Percentiles rank a stretch among this genome's conserved stretches.
Evolutionary conservation across 1,140 invertebrate genomes (phyloP).

Genomic region (Cherax destructor): DNA sequence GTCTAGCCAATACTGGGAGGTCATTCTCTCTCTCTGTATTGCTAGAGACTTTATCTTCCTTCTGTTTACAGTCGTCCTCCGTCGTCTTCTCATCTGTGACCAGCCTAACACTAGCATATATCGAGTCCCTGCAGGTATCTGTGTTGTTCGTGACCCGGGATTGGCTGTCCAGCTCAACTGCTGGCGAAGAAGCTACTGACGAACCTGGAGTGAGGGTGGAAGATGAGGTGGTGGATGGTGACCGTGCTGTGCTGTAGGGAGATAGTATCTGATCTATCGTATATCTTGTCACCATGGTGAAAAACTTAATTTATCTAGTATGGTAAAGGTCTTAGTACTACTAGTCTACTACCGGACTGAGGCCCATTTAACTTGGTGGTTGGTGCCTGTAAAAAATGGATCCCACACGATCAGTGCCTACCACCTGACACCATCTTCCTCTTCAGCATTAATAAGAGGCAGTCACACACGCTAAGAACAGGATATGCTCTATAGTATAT

Average conservation of each 20-base stretch:
- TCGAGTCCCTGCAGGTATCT: not conserved
- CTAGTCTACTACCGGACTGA: not conserved
- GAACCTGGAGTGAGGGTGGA: not conserved
- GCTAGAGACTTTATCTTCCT: not conserved
- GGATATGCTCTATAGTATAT: too few relatives aligned
- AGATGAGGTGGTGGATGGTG: not conserved
- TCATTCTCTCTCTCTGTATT: not conserved
- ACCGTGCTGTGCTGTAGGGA: not conserved
- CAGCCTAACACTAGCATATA: too few relatives aligned
- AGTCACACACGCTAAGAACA: not conserved
- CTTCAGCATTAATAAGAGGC: not conserved
- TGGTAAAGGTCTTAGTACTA: not conserved
- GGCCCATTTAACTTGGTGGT: not conserved
- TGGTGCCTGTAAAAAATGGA: not conserved
- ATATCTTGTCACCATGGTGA: constrained; percentile 35
- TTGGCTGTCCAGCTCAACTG: not conserved
- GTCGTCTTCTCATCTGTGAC: not conserved
- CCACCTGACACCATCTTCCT: not conserved
- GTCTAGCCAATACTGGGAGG: not conserved
- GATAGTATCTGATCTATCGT: constrained; percentile 51
- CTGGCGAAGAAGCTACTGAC: not conserved
- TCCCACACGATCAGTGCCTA: not conserved
- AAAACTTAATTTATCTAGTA: not conserved
- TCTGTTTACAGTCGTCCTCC: not conserved
- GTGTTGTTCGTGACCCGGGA: not conserved